phyloP scores from a whole-genome alignment of 2,888 invertebrate species.

The Metopia argyrocephala region DNA sequence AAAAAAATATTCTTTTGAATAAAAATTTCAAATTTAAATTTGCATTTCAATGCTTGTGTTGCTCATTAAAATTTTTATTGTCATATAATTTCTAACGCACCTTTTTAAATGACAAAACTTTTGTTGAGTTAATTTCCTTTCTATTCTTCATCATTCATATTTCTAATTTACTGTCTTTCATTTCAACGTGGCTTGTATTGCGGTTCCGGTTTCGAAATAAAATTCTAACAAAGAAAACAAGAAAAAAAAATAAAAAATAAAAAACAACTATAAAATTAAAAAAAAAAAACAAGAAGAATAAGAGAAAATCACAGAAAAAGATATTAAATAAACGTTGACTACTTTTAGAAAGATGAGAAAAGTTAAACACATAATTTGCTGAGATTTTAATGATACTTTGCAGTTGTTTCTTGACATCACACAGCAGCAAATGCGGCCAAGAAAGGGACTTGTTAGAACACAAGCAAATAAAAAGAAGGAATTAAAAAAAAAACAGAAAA shows the following conservation, averaged over 20 bases:
- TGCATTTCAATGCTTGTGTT: too few relatives aligned
- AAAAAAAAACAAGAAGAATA: not conserved
- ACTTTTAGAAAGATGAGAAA: slow-evolving; percentile 3
- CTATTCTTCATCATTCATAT: not conserved
- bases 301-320: not conserved
- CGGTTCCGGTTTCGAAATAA: slow-evolving; percentile 14
- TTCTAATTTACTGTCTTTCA: slow-evolving; percentile 7
- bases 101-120: not conserved
- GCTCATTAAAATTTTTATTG: too few relatives aligned
- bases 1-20: too few relatives aligned
- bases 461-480: not conserved
- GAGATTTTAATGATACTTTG: slow-evolving; percentile 28
- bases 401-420: not conserved
- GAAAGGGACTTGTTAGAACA: not conserved
- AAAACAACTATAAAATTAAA: too few relatives aligned
- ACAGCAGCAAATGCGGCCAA: not conserved
- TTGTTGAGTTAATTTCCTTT: slow-evolving; percentile 26
- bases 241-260: not conserved
- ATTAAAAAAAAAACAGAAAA: not conserved
- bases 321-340: slow-evolving; percentile 1
- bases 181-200: slow-evolving; percentile 4
- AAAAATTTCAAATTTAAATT: too few relatives aligned
- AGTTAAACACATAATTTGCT: slow-evolving; percentile 38
- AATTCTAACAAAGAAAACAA: not conserved
- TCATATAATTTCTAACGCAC: too few relatives aligned